Conservation (phyloP, 64 coral and sea anemone species). For the Dendrophyllia cribrosa region DNA sequence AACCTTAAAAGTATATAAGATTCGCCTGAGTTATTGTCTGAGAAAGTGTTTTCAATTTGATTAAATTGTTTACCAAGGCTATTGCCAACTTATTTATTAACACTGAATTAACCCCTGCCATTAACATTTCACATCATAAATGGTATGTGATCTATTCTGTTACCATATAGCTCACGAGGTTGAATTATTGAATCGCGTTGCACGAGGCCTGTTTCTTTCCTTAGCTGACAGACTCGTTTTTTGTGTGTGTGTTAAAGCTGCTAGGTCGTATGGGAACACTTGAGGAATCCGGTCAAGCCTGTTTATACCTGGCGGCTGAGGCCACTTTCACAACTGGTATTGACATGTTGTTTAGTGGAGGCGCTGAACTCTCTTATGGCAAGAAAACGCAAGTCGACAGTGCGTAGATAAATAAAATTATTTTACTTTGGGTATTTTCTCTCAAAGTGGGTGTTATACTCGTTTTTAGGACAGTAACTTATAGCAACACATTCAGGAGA, state of each 20-base stretch:
- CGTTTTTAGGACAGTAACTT: too few relatives aligned
- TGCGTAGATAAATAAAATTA: not conserved
- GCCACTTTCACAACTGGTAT: conserved; percentile 91
- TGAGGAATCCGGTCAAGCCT: conserved; percentile 84
- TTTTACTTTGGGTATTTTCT: not conserved
- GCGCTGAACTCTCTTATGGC: conserved; percentile 91
- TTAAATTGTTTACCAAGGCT: too few relatives aligned
- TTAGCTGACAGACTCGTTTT: not conserved
- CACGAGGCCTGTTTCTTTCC: not conserved
- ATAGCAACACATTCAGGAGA: too few relatives aligned
- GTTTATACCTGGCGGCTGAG: conserved; percentile 95
- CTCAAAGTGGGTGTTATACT: too few relatives aligned
- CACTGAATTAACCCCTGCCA: too few relatives aligned
- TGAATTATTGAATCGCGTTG: not conserved
- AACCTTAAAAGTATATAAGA: too few relatives aligned
- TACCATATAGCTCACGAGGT: not conserved
- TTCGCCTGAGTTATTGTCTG: too few relatives aligned
- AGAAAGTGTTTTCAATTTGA: too few relatives aligned
- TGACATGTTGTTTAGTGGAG: conserved; percentile 82
- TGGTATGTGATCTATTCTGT: not conserved
- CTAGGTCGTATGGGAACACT: conserved; percentile 95
- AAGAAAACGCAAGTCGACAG: conserved; percentile 78
- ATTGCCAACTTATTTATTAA: too few relatives aligned
- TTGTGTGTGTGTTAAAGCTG: conserved; percentile 24
- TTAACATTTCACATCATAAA: too few relatives aligned